Evolutionary conservation across 1,140 invertebrate species (phyloP).

Genomic region (Bombus fervidus): DNA sequence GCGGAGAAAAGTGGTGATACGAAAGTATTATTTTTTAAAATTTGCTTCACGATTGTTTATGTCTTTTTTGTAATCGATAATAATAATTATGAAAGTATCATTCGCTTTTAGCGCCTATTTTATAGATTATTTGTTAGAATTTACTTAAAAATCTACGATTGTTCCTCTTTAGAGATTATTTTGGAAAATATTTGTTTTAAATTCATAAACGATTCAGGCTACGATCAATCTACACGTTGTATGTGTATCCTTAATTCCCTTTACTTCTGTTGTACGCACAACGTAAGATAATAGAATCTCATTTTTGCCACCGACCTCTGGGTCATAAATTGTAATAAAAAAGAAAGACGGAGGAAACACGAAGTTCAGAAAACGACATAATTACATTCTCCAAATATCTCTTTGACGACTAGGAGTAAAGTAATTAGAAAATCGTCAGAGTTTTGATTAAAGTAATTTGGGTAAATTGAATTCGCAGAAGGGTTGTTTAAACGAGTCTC

Average conservation of each 20-base stretch:
- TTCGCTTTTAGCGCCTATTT: no score
- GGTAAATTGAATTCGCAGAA: not conserved
- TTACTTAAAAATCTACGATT: not conserved
- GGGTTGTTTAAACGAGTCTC: constrained; percentile 27
- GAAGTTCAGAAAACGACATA: not conserved
- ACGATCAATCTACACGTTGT: no score
- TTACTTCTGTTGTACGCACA: not conserved
- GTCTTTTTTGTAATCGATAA: no score
- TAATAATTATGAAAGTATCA: no score
- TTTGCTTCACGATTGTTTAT: no score
- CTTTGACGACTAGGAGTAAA: not conserved
- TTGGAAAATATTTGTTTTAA: no score
- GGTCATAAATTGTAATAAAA: not conserved
- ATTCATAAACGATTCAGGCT: no score
- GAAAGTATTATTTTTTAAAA: no score
- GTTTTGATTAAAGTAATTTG: constrained; percentile 19
- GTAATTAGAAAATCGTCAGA: constrained; percentile 12
- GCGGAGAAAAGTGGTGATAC: no score
- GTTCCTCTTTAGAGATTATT: no score
- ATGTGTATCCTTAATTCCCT: not conserved
- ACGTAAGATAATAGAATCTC: not conserved
- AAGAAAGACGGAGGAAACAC: no score
- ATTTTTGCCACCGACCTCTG: not conserved
- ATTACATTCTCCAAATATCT: not conserved
- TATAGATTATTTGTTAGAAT: not conserved